Evolutionary conservation across 2,797 vertebrate species (phyloP).

Genomic region (Micropoecilia bifurca): DNA sequence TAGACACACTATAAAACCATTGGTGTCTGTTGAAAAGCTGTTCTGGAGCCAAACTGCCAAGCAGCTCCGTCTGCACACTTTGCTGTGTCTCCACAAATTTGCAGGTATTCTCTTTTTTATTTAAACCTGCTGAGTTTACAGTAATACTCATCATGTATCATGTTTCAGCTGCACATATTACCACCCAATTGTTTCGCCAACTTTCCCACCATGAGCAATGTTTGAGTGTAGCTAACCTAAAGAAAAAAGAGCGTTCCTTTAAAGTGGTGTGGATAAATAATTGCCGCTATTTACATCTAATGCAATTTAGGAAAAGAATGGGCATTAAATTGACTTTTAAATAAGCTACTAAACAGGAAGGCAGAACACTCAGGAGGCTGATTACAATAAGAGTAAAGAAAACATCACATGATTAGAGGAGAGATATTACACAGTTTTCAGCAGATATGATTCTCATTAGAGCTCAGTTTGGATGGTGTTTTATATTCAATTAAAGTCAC

Average conservation of each 20-base stretch:
- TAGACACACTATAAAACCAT: no score
- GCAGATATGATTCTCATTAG: background rate
- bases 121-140: background rate
- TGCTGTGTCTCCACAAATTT: background rate
- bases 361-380: background rate
- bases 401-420: background rate
- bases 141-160: background rate
- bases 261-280: slow-evolving; percentile 16
- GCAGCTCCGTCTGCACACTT: background rate
- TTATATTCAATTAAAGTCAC: background rate
- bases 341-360: slow-evolving; percentile 21
- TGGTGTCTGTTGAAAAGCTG: background rate
- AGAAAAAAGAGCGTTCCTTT: background rate
- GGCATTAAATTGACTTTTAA: slow-evolving; percentile 23
- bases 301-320: slow-evolving; percentile 26
- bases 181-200: background rate
- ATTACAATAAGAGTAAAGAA: slow-evolving; percentile 10
- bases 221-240: background rate
- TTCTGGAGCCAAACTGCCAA: background rate
- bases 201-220: background rate
- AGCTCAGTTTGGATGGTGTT: background rate
- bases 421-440: background rate
- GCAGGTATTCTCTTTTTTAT: background rate
- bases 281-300: slow-evolving; percentile 23
- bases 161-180: background rate